Base-by-base conservation (phyloP, 2,113 vertebrate species). In the Oreotrochilus melanogaster region DNA sequence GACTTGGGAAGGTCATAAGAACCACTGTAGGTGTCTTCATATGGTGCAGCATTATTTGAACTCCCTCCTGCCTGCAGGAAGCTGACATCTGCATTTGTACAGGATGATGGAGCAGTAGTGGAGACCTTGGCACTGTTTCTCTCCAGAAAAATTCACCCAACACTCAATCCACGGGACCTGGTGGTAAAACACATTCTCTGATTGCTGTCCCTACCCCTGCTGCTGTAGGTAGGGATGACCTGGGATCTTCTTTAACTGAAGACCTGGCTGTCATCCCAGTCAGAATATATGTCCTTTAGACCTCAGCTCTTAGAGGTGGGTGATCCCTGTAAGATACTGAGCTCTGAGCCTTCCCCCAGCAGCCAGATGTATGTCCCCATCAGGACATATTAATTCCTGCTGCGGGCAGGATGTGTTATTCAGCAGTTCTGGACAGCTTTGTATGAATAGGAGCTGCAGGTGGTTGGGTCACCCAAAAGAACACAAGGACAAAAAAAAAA, bases 201-300 rank as follows among this genome's bases (percentile, higher is more conserved):
- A 45, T 28, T 65, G 72, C 60, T 56, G 51, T 72, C 54, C 62
- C 56, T 17, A 8, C 62, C 91, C 61, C 89, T 89, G 57, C 61
- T 89, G 61, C 78, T 74, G 21, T 42, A 80, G 76, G 39, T 33
- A 35, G 64, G 16, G 24, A 56, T 62, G 47, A 89, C 37, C 31
- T 62, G 50, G 64, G 82, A 56, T 69, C 60, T 53, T 64, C 66
- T 88, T 88, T 84, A 89, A 57, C 23, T 88, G 69, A 56, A 93
- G 72, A 64, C 53, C 86, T 96, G 95, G 78, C 84, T 84, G 43
- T 51, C 69, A 83, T 84, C 75, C 90, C 94, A 83, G 71, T 21
- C n/a, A 66, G n/a, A 92, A 56, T 27, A 18, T 7, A 4, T 5
- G 9, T 79, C 64, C 76, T 87, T 69, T 66, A 72, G 80, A 85